Base-by-base conservation (phyloP, 2,113 vertebrate genomes). In the Chaetodon trifascialis region DNA sequence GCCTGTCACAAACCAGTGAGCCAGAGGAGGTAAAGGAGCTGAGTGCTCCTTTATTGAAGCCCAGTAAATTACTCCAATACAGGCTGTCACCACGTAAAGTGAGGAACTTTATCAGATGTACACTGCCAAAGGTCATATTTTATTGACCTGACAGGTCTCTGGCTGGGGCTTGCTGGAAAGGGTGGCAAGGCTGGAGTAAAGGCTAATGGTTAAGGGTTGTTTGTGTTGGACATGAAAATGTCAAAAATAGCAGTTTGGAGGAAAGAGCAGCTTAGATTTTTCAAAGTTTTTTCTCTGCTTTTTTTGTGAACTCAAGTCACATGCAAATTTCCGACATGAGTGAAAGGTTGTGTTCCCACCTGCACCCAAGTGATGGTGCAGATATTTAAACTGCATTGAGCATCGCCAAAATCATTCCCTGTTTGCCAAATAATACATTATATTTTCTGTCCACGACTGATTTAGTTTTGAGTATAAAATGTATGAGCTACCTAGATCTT, bases 61-160 rank as follows among this genome's bases (percentile, higher is more conserved):
- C 73, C 63, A 11, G 73, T 91, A 89, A 92, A 94, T 93, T 84
- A 95, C 82, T 66, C 40, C 90, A 76, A 84, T 83, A 56, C 66
- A 64, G 73, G 70, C 83, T 91, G 86, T 88, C 86, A 89, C 65
- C 51, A 46, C 36, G 36, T 77, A 91, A 94, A 92, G 88, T 73
- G 88, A 93, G 89, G 84, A 92, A 93, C 90, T 94, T 92, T 92
- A 94, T 95, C 88, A 85, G 74, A 91, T 89, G 84, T 72, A 68
- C n/a, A 40, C 80, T 76, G 92, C 78, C 88, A 91, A 91, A 89
- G 88, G 92, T 93, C 88, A 84, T 92, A 88, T 87, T 90, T 93
- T 91, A 93, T 88, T 87, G 81, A 83, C 62, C 78, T 85, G 90
- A 85, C 85, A 93, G 90, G 81, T 88, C 68, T 69, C 62, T 86